Evolutionary conservation across 35 echinoderm and acorn worm species (phyloP).

Genomic region (Heliocidaris tuberculata): DNA sequence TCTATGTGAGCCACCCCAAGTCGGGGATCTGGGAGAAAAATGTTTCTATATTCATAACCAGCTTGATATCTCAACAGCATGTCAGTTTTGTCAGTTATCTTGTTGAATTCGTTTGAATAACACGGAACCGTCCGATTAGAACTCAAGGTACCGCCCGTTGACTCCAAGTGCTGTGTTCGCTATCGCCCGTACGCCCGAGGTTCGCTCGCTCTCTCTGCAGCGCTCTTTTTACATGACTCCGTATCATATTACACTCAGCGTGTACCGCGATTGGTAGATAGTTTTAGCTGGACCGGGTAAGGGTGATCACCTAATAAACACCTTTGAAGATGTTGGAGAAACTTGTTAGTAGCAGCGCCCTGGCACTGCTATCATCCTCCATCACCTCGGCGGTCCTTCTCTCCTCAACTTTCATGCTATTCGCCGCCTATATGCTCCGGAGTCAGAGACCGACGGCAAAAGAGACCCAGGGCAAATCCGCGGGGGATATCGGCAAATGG

Average conservation of each 20-base stretch:
- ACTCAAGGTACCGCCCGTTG: not conserved
- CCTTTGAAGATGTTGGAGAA: slow-evolving; percentile 38
- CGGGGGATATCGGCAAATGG: not conserved
- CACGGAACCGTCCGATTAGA: not conserved
- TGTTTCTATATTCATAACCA: not conserved
- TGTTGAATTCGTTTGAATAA: not conserved
- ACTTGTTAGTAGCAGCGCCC: slow-evolving; percentile 31
- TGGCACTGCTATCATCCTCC: slow-evolving; percentile 23
- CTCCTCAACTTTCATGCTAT: slow-evolving; percentile 40
- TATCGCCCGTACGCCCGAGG: not conserved
- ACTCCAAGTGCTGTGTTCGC: not conserved
- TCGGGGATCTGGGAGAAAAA: not conserved
- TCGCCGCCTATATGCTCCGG: slow-evolving; percentile 30
- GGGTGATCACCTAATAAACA: not conserved
- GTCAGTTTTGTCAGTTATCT: not conserved
- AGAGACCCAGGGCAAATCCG: slow-evolving; percentile 20
- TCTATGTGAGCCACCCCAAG: not conserved
- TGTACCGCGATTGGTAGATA: slow-evolving; percentile 39
- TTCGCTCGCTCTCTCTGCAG: not conserved
- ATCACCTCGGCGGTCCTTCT: slow-evolving; percentile 39
- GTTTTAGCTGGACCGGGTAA: not conserved
- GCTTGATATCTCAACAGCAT: not conserved
- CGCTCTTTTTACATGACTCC: not conserved
- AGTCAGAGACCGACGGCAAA: not conserved
- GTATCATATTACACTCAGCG: slow-evolving; percentile 32